Evolutionary conservation across 2,113 vertebrate species (phyloP).

Genomic region (Pholis gunnellus): DNA sequence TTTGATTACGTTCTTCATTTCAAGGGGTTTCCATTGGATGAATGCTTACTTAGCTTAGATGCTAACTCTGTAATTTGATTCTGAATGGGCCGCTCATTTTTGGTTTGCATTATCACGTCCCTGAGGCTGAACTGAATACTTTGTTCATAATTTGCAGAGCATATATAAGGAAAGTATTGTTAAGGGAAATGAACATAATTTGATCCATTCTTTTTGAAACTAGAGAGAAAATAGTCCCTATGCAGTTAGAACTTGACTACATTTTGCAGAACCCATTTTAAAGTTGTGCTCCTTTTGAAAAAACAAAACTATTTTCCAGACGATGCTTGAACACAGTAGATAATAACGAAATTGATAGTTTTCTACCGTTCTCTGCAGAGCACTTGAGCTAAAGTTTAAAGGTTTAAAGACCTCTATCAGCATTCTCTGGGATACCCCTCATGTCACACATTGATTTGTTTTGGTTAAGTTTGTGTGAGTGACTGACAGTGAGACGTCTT

Average conservation of each 20-base stretch:
- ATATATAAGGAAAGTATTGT: not conserved
- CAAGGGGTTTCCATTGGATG: constrained; percentile 23
- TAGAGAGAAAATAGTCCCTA: not conserved
- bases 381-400: not conserved
- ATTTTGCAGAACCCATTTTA: not conserved
- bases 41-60: constrained; percentile 14
- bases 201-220: not conserved
- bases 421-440: constrained; percentile 36
- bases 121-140: not conserved
- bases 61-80: not conserved
- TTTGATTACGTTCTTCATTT: constrained; percentile 67
- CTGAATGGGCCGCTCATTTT: not conserved
- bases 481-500: constrained; percentile 25
- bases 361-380: not conserved
- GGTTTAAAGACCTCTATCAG: not conserved
- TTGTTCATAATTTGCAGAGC: not conserved
- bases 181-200: not conserved
- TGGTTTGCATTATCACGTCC: not conserved
- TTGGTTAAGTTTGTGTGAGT: constrained; percentile 53
- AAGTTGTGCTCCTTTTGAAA: not conserved
- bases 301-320: not conserved
- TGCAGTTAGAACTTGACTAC: not conserved
- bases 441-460: constrained; percentile 22
- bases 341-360: not conserved
- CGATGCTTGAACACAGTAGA: not conserved